Conservation (phyloP, 2,888 invertebrate species). For the Drosophila tripunctata region DNA sequence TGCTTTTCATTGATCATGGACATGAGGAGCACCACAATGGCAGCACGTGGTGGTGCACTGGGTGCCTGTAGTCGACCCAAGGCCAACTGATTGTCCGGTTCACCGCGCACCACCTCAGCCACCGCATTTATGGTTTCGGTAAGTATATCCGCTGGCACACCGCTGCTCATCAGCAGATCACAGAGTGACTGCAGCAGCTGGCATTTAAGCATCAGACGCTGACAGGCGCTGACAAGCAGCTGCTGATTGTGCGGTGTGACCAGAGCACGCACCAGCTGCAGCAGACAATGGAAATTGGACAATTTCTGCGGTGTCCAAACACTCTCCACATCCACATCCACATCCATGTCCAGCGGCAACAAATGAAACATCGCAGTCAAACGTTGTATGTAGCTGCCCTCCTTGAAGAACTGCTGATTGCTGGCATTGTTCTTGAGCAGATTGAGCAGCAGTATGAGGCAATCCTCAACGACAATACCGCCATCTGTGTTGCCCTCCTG, state of each 20-base stretch:
- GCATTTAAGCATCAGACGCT: constrained; percentile 93
- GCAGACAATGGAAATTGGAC: constrained; percentile 95
- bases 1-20: constrained; percentile 99
- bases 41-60: constrained; percentile 96
- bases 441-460: constrained; percentile 95
- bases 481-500: constrained; percentile 97
- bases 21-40: constrained; percentile 96
- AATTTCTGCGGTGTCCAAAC: constrained; percentile 98
- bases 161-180: constrained; percentile 96
- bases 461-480: constrained; percentile 99
- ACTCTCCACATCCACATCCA: constrained; percentile 88
- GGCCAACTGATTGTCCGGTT: constrained; percentile 95
- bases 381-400: constrained; percentile 97
- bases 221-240: constrained; percentile 92
- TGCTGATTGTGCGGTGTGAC: constrained; percentile 97
- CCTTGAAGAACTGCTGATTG: constrained; percentile 99
- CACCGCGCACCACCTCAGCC: constrained; percentile 95
- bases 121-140: constrained; percentile 98
- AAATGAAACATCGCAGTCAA: constrained; percentile 96
- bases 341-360: too few species aligned
- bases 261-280: constrained; percentile 94
- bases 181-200: constrained; percentile 93
- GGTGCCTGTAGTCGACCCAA: constrained; percentile 96
- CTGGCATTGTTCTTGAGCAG: constrained; percentile 97
- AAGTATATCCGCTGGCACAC: constrained; percentile 97